phyloP scores from a whole-genome alignment of 2,888 invertebrate species.

The Hypomecis punctinalis region DNA sequence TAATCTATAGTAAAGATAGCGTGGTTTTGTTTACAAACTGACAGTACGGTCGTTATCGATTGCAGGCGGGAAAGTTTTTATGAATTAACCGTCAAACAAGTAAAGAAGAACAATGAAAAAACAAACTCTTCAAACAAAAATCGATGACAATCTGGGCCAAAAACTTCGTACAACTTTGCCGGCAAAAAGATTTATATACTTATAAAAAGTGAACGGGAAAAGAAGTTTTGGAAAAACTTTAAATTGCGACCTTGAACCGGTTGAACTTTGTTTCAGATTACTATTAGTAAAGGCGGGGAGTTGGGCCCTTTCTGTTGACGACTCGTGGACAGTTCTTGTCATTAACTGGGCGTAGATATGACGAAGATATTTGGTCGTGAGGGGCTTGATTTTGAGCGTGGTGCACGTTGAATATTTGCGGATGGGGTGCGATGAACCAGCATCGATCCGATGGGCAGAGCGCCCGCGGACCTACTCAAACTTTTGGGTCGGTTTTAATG shows the following conservation, averaged over 20 bases:
- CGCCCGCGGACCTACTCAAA: conserved; percentile 67
- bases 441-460: conserved; percentile 69
- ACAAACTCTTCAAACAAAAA: conserved; percentile 86
- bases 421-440: conserved; percentile 71
- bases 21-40: conserved; percentile 75
- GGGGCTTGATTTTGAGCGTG: conserved; percentile 52
- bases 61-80: conserved; percentile 83
- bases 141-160: conserved; percentile 86
- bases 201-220: conserved; percentile 83
- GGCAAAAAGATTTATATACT: conserved; percentile 85
- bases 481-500: conserved; percentile 79
- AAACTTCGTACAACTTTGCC: conserved; percentile 82
- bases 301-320: conserved; percentile 72
- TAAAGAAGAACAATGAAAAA: conserved; percentile 85
- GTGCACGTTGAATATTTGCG: conserved; percentile 59
- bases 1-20: conserved; percentile 36
- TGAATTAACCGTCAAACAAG: conserved; percentile 86
- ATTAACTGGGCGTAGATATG: conserved; percentile 63
- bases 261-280: conserved; percentile 83
- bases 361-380: conserved; percentile 60
- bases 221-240: conserved; percentile 85
- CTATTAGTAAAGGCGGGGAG: conserved; percentile 80
- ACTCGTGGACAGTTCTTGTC: conserved; percentile 62
- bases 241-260: conserved; percentile 86
- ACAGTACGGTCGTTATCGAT: conserved; percentile 74